Evolutionary conservation across 2,797 vertebrate species (phyloP), one percentile per base, ranked within the genome.

Genomic region (Tauraco hartlaubi): DNA sequence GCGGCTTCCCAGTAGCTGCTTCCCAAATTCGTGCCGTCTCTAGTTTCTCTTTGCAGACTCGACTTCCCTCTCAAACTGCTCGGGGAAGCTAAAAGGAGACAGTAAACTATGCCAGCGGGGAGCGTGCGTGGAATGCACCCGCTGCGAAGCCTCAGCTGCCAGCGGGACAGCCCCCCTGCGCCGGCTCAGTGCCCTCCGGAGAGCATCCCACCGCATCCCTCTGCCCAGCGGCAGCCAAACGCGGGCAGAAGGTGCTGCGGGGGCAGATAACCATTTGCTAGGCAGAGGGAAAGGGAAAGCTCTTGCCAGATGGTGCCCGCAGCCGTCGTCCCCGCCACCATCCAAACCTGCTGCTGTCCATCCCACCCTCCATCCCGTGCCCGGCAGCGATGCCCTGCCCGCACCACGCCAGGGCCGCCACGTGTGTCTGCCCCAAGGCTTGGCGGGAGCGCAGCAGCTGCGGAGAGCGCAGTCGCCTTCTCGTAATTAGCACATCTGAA

Each of bases 1-100:
- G 88, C 83, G 25, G 26, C 28, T 91, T 75, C 90, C 66, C 76
- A 73, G 59, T 67, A 66, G 88, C 88, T 41, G 80, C 88, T 78
- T 69, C 93, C 79, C 71, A 12, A 21, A 21, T 46, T 84, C 4
- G 1, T 17, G 54, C 46, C 92, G 75, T 28, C 74, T 84, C 76
- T 52, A 52, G 13, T 80, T 71, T 91, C 92, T 75, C 69, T 67
- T 29, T 8, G 85, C 88, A 92, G 76, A 66, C 71, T 41, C 14
- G 0, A 35, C 49, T 74, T 75, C 77, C 69, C 62, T 23, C 75
- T 66, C 63, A 15, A 13, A 72, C 43, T 15, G 74, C 33, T 41
- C 74, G 8, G 52, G 76, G 82, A 43, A 63, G 46, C 52, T 59
- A 7, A 73, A 68, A 87, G 44, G 74, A 73, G 77, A 37, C 19